A percentile compares a stretch with the other conserved stretches of the same genome.
Evolutionary conservation across 2,888 invertebrate species (phyloP).

Genomic region (Heliconius ismenius): DNA sequence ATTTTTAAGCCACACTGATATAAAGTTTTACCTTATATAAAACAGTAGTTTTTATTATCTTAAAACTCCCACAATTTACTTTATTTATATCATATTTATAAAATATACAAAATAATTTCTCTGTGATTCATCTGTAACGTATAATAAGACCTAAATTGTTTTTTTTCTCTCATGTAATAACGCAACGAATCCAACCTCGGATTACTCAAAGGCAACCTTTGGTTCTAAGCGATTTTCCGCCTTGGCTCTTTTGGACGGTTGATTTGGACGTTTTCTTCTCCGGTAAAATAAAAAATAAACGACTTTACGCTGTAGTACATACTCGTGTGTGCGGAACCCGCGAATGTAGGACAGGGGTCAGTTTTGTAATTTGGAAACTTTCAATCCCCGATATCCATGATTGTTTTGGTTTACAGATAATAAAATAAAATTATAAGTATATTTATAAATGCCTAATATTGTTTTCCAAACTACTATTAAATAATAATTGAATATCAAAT

Average conservation of each 20-base stretch:
- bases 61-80: too few species aligned
- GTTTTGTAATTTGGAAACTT: not conserved
- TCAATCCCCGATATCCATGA: not conserved
- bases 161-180: conserved; percentile 57
- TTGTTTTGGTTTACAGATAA: not conserved
- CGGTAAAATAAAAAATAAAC: conserved; percentile 30
- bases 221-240: conserved; percentile 60
- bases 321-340: conserved; percentile 1
- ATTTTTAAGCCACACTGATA: not conserved
- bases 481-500: not conserved
- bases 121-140: conserved; percentile 45
- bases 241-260: conserved; percentile 40
- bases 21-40: too few species aligned
- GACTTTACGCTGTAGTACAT: conserved; percentile 6
- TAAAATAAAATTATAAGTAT: not conserved
- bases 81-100: too few species aligned
- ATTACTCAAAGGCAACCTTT: conserved; percentile 64
- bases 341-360: conserved; percentile 1
- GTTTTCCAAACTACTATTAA: not conserved
- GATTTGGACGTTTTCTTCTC: conserved; percentile 33
- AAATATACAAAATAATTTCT: not conserved
- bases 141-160: conserved; percentile 59
- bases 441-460: not conserved
- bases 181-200: conserved; percentile 49
- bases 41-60: too few species aligned